Base-by-base conservation (phyloP, 2,797 vertebrate species). In the Pipistrellus pipistrellus region DNA sequence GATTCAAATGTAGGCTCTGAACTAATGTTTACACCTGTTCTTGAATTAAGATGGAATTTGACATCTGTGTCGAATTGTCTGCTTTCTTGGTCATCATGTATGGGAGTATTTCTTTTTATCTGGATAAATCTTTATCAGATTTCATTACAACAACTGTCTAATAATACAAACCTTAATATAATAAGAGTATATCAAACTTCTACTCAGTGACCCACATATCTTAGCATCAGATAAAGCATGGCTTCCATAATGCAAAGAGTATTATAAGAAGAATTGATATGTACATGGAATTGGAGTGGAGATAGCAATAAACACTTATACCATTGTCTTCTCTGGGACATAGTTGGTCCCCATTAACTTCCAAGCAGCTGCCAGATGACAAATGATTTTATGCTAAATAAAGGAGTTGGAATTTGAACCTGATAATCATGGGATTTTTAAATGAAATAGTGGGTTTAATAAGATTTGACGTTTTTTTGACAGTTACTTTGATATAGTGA, bases 21-120 rank as follows among this genome's bases (percentile, higher is more conserved):
- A 81, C n/a, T 93, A 95, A 85, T 23, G 57, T n/a, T 93, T 94
- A 44, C 0, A 69, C 48, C 35, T 89, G 38, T 80, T 93, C 69
- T 90, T 93, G 8, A 71, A 17, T 88, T 96, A 90, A 51, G 30
- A 20, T 82, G 38, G 51, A 95, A 90, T 90, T 73, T 85, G 81
- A 94, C 35, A 64, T 92, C 55, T 48, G 0, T 73, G 10, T 83
- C 30, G 18, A 51, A 3, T 68, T 71, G 38, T 73, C 53, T 85
- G 20, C 35, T 81, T 85, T 30, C 27, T 3, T 76, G 62, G 25
- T 11, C 18, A 27, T 25, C 12, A 57, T 77, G 9, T 88, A 53
- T 0, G 21, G n/a, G 35, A 90, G 8, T n/a, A 51, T 92, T 83
- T 62, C 69, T 80, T 84, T 81, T 30, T 96, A 30, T 78, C 48